Base-by-base conservation (phyloP, 2,888 invertebrate genomes). In the Auanema freiburgensis region DNA sequence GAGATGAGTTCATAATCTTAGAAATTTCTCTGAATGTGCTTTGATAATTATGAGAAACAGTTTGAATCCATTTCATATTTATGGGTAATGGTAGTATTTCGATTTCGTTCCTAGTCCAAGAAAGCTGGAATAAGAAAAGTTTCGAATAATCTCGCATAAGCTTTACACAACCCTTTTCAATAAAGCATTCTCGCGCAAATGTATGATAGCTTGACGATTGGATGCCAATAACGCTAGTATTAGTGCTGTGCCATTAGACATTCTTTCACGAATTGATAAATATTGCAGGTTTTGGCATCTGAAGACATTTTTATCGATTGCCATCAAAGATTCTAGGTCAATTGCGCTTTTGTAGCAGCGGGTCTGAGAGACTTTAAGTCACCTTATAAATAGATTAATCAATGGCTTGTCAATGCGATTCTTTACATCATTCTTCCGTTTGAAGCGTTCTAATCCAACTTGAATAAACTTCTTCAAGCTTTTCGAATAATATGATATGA, bases 191-290 rank as follows among this genome's bases (percentile, higher is more conserved):
- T 89, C 87, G 50, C 92, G 86, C 0, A 92, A 88, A 56, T 77
- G 67, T 6, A 84, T 68, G 6, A 57, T 18, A 41, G 71, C 72
- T 11, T 62, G 59, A 18, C 53, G 25, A 21, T 65, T 50, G 10
- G 56, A 50, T 5, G 66, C 63, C 10, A 51, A 58, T 71, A 89
- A 87, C 0, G 89, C 90, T 50, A 91, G 85, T 14, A 91, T 86
- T 49, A 92, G 84, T 16, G 91, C 87, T 0, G 91, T 91, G 0
- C 90, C 87, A 1, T 91, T 91, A 4, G 91, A 91, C 63, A 92
- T 87, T 77, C 90, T 87, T 83, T 92, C 91, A 8, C 90, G 88
- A 12, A 85, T 77, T 11, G 61, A 63, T 2, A 75, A 43, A 12
- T 62, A 41, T 33, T 65, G 57, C 54, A 73, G 60, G 8, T 49